Conservation (phyloP, 2,797 vertebrate genomes). For the Prionace glauca region DNA sequence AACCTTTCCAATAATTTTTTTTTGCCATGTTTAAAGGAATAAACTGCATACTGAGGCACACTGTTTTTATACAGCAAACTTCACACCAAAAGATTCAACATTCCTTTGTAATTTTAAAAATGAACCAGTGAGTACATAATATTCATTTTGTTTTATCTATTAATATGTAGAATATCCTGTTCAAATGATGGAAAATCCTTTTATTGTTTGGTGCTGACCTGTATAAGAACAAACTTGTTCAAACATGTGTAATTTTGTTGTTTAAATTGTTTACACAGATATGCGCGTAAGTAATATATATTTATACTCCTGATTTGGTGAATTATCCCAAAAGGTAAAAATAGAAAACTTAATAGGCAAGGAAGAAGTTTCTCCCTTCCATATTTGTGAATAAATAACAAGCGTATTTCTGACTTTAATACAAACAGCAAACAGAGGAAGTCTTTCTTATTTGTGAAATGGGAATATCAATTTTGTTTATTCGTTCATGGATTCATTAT, state of each 20-base stretch:
- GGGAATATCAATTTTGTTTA: no score
- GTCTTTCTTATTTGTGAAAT: not conserved
- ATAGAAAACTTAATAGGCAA: not conserved
- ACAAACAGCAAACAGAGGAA: not conserved
- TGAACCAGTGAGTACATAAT: not conserved
- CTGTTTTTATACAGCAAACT: slow-evolving; percentile 78
- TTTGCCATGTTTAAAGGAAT: slow-evolving; percentile 77
- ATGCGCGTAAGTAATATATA: not conserved
- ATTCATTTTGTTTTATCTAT: not conserved
- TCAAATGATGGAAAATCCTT: not conserved
- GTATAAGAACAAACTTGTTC: not conserved
- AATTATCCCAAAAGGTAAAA: not conserved
- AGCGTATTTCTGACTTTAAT: not conserved
- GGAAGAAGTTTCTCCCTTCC: not conserved
- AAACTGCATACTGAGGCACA: slow-evolving; percentile 80
- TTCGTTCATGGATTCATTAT: no score
- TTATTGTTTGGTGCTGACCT: not conserved
- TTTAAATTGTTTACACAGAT: not conserved
- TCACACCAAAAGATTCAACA: slow-evolving; percentile 68
- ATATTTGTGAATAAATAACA: not conserved
- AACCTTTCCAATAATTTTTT: slow-evolving; percentile 75
- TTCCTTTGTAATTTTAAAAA: not conserved
- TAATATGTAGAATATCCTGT: not conserved
- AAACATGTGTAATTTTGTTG: not conserved
- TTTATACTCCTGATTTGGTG: not conserved